phyloP scores from a whole-genome alignment of 1,140 invertebrate genomes.

The Drusus annulatus region DNA sequence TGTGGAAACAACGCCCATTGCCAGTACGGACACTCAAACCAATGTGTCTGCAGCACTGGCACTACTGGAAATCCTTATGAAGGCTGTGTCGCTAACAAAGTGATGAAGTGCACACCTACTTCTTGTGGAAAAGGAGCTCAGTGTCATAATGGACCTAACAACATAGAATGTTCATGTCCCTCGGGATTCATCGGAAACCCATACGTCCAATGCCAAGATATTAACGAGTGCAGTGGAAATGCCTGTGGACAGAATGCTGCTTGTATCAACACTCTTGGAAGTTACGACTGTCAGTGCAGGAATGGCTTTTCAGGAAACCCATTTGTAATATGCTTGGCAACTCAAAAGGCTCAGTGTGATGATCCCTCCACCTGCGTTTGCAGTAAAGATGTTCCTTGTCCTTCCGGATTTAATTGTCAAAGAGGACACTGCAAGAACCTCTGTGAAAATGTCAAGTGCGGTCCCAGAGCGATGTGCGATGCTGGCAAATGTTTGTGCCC shows the following conservation, averaged over 20 bases:
- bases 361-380: constrained; percentile 81
- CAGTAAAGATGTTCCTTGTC: constrained; percentile 79
- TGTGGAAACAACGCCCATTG: constrained; percentile 91
- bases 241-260: constrained; percentile 89
- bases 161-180: constrained; percentile 86
- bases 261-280: constrained; percentile 90
- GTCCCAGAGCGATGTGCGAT: constrained; percentile 86
- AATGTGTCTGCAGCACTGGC: constrained; percentile 88
- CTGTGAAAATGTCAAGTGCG: constrained; percentile 83
- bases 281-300: constrained; percentile 89
- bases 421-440: constrained; percentile 80
- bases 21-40: constrained; percentile 83
- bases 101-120: constrained; percentile 80
- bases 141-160: constrained; percentile 81
- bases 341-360: constrained; percentile 78
- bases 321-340: constrained; percentile 81
- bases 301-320: constrained; percentile 88
- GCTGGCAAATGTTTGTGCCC: constrained; percentile 86
- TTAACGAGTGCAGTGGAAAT: constrained; percentile 87
- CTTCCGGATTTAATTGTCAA: constrained; percentile 81
- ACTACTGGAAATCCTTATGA: constrained; percentile 91
- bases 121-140: constrained; percentile 85
- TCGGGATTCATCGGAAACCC: constrained; percentile 89
- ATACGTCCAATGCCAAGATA: constrained; percentile 87
- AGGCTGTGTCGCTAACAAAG: constrained; percentile 80